Evolutionary conservation across 2,888 invertebrate species (phyloP).

Genomic region (Xestia c-nigrum): DNA sequence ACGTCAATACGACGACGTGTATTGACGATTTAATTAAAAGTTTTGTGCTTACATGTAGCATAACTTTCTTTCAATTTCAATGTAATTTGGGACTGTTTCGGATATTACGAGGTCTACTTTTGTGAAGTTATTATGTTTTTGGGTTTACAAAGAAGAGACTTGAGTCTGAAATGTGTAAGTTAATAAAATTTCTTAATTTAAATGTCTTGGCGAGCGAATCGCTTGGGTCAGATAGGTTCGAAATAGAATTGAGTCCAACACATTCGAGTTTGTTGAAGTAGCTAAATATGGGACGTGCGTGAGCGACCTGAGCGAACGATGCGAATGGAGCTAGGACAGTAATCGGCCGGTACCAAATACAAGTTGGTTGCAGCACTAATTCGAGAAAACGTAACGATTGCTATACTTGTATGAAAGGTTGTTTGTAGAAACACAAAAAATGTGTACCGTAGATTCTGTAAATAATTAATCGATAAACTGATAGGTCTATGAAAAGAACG

Average conservation of each 20-base stretch:
- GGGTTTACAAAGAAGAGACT: background rate
- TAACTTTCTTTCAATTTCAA: constrained; percentile 24
- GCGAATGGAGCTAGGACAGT: background rate
- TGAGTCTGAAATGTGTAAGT: background rate
- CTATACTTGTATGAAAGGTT: background rate
- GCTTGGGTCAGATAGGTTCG: background rate
- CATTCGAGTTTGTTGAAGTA: background rate
- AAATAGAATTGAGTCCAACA: background rate
- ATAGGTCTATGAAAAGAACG: background rate
- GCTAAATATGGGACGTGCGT: background rate
- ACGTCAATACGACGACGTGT: constrained; percentile 14
- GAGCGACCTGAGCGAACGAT: background rate
- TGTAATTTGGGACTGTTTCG: constrained; percentile 16
- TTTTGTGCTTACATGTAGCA: constrained; percentile 22
- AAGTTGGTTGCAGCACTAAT: background rate
- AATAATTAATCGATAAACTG: background rate
- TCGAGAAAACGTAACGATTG: background rate
- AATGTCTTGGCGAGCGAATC: background rate
- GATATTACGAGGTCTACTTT: constrained; percentile 1
- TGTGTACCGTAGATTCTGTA: background rate
- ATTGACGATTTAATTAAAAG: constrained; percentile 44
- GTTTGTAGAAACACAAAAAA: background rate
- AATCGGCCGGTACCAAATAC: background rate
- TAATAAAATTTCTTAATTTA: background rate
- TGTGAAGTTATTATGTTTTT: background rate